Evolutionary conservation across 2,113 vertebrate species (phyloP).

Genomic region (Meles meles): DNA sequence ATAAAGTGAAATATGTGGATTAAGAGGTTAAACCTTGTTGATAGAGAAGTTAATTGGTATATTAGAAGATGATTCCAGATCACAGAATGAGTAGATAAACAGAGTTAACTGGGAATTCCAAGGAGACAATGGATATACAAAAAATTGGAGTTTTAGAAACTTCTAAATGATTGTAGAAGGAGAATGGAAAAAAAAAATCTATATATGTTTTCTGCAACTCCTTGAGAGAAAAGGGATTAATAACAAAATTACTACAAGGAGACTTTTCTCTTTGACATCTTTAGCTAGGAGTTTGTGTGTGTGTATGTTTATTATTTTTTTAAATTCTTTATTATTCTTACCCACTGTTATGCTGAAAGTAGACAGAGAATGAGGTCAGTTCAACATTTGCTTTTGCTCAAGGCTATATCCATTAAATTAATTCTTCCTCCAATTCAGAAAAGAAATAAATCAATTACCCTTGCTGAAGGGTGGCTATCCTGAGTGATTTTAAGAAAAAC

Average conservation of each 20-base stretch:
- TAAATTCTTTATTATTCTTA: background rate
- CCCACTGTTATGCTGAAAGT: background rate
- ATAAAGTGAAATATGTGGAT: background rate
- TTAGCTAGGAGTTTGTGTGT: background rate
- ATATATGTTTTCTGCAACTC: background rate
- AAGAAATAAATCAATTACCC: constrained; percentile 51
- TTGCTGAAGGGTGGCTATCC: background rate
- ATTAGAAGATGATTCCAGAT: background rate
- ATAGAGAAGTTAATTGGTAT: background rate
- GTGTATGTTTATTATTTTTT: background rate
- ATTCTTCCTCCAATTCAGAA: background rate
- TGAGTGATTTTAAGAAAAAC: constrained; percentile 14
- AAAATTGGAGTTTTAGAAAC: background rate
- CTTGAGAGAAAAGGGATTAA: background rate
- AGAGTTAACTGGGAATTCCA: background rate
- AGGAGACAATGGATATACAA: background rate
- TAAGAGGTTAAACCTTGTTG: background rate
- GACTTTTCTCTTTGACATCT: background rate
- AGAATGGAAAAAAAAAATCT: background rate
- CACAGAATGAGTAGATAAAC: background rate
- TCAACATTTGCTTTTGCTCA: constrained; percentile 33
- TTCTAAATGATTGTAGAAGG: background rate
- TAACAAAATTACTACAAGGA: background rate
- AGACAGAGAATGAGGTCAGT: constrained; percentile 41
- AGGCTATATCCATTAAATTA: constrained; percentile 37